Evolutionary conservation across 2,888 invertebrate genomes (phyloP).

Genomic region (Macaria liturata): DNA sequence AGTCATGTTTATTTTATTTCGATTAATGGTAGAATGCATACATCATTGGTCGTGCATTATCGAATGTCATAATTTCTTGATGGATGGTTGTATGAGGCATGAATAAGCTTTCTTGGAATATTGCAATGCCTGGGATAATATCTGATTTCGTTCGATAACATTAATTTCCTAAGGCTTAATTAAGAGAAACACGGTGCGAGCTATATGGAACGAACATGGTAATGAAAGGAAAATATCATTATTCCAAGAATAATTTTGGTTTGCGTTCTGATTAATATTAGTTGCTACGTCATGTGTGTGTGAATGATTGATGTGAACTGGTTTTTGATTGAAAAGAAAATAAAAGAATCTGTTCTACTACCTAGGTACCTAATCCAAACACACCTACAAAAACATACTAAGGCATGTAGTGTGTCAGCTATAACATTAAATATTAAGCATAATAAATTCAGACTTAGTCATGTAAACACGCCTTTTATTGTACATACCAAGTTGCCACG

Average conservation of each 20-base stretch:
- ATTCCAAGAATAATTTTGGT: slow-evolving; percentile 1
- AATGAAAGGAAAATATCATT: slow-evolving; percentile 12
- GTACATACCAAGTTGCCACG: too few species aligned
- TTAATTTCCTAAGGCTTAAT: slow-evolving; percentile 9
- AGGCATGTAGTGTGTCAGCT: too few species aligned
- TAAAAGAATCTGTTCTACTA: too few species aligned
- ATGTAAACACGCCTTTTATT: too few species aligned
- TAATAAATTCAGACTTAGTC: too few species aligned
- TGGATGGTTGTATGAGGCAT: slow-evolving; percentile 27
- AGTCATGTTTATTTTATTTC: slow-evolving; percentile 31
- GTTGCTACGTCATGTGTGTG: too few species aligned
- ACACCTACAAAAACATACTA: too few species aligned
- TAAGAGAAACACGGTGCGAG: slow-evolving; percentile 8
- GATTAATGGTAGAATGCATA: slow-evolving; percentile 21
- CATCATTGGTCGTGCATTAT: slow-evolving; percentile 25
- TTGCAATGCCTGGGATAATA: slow-evolving; percentile 1
- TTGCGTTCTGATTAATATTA: too few species aligned
- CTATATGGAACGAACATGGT: slow-evolving; percentile 5
- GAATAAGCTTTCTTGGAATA: slow-evolving; percentile 17
- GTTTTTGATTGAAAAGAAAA: too few species aligned
- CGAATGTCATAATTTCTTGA: slow-evolving; percentile 24
- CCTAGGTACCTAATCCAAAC: too few species aligned
- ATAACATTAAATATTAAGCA: too few species aligned
- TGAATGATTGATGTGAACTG: too few species aligned
- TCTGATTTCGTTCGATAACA: slow-evolving; percentile 5